A percentile compares a stretch with the other conserved stretches of the same genome.
Conservation (phyloP, 2,797 vertebrate genomes). For the Remorina albescens region DNA sequence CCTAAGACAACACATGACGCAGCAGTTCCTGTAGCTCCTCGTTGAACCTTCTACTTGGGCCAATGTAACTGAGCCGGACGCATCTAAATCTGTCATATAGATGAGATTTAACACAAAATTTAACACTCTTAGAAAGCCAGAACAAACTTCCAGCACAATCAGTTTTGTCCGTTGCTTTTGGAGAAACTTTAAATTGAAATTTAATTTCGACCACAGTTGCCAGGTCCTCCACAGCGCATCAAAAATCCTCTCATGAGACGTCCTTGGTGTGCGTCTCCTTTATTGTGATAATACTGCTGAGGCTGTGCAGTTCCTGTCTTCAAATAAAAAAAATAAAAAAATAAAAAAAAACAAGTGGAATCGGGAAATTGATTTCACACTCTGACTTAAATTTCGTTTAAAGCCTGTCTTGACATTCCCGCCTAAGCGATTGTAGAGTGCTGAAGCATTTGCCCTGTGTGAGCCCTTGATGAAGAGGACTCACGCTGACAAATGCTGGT, state of each 20-base stretch:
- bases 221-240: constrained; percentile 28
- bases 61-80: background rate
- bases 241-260: constrained; percentile 43
- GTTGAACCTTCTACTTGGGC: background rate
- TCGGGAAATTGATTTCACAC: constrained; percentile 59
- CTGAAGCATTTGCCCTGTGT: constrained; percentile 4
- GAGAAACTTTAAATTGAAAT: constrained; percentile 49
- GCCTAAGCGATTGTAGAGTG: constrained; percentile 13
- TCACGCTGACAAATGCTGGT: constrained; percentile 8
- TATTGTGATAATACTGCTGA: constrained; percentile 32
- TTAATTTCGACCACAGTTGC: constrained; percentile 51
- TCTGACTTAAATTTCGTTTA: constrained; percentile 12
- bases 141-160: background rate
- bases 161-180: constrained; percentile 16
- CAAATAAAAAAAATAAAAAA: background rate
- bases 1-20: background rate
- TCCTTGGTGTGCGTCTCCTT: constrained; percentile 36
- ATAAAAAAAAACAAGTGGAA: constrained; percentile 4
- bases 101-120: constrained; percentile 2
- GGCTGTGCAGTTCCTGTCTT: constrained; percentile 6
- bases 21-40: background rate
- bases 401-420: constrained; percentile 36
- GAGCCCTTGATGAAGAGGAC: constrained; percentile 31
- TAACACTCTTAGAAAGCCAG: constrained; percentile 3
- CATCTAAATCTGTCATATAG: background rate